Base-by-base conservation (phyloP, 2,797 vertebrate genomes). In the Oreonectes daqikongensis region DNA sequence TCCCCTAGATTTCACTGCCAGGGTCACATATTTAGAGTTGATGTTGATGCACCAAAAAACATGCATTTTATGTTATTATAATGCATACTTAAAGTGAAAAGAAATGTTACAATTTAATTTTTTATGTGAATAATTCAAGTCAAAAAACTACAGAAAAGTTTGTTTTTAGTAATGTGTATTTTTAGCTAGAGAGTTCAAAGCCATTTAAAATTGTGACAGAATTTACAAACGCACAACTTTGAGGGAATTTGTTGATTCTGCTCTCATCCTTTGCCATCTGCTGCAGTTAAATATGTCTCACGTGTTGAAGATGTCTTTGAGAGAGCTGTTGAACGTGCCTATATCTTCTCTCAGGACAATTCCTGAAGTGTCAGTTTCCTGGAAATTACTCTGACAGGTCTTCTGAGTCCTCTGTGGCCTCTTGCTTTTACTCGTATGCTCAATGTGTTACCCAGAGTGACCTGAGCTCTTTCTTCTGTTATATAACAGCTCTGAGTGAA, bases 301-400 rank as follows among this genome's bases (percentile, higher is more conserved):
- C 2, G 18, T 76, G 50, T 55, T 73, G 26, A 72, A 65, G 70
- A 40, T 52, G 3, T 69, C 80, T 64, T 12, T 20, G 6, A 64
- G 20, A 32, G 30, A 59, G 38, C 63, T 82, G 60, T 64, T 52
- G 53, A 14, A 53, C 17, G 14, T 61, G 20, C 46, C 30, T 40
- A n/a, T 32, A 55, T 48, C 74, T 81, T 79, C 79, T 78, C 82
- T 82, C 70, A n/a, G 60, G 72, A 66, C 73, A 64, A 77, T 85
- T 82, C 59, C 2, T 38, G 77, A 77, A 72, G 69, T 70, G 79
- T 82, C 81, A 79, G 52, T 75, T 75, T 12, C 14, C 78, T 69
- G 66, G 87, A 82, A 87, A 85, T 88, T 85, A 89, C 81, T 48
- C 78, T 87, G 84, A 86, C 84, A 81, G 69, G 17, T 72, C 26